Base-by-base conservation (phyloP, 1,140 invertebrate genomes). In the Sinonovacula constricta region DNA sequence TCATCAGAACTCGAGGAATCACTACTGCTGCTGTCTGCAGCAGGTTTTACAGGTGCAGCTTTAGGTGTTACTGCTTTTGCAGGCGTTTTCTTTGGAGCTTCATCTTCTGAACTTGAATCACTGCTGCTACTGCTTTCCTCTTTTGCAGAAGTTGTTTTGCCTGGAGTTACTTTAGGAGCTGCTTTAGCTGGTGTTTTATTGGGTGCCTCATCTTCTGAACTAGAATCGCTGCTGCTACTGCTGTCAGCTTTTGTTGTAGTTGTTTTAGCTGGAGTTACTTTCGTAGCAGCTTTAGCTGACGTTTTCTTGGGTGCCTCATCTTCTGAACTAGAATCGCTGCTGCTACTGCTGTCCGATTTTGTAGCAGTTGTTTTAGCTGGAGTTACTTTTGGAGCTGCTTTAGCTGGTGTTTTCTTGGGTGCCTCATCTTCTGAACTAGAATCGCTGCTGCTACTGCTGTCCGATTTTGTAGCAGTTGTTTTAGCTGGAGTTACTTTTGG, bases 61-160 rank as follows among this genome's bases (percentile, higher is more conserved):
- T 60, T 79, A 7, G 36, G 36, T 51, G 51, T 5, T 22, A 22
- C 7, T 22, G 28, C 36, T 30, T 54, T 65, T 26, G 56, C 57
- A 53, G 57, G 30, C 18, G 39, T 22, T 51, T 89, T 88, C 56
- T 87, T 88, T 24, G 69, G 54, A 59, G 80, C 79, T 51, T 89
- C 87, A 51, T 71, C 69, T 49, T 79, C 76, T 68, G 81, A 79
- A 70, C 83, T 85, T 24, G 76, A 81, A 34, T 72, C 79, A 63
- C 31, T 36, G 56, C 63, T 75, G 26, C 63, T 67, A 30, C 51
- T 28, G 34, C 63, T 65, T 24, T n/a, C n/a, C 33, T 31, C 28
- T 63, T 78, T 68, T 15, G 30, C 53, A 12, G 31, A 15, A 5
- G 71, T 1, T 26, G 39, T 28, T 22, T 26, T 59, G 18, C 15